Evolutionary conservation across 1,140 invertebrate species (phyloP).

Genomic region (Centruroides sculpturatus): DNA sequence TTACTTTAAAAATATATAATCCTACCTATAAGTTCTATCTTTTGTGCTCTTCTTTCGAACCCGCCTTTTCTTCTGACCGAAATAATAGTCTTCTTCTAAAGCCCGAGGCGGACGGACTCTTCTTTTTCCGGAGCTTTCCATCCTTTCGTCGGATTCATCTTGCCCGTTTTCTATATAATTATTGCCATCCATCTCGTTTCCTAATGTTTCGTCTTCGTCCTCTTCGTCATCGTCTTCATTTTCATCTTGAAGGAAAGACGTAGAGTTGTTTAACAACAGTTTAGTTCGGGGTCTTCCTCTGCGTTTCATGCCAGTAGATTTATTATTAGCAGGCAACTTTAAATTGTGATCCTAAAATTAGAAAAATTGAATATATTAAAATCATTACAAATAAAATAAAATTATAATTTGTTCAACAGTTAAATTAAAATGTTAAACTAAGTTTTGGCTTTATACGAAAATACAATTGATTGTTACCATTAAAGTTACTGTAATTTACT

Average conservation of each 20-base stretch:
- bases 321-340: not conserved
- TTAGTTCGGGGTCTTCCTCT: too few species aligned
- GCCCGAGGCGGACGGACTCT: constrained; percentile 22
- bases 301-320: too few species aligned
- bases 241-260: too few species aligned
- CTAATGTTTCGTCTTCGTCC: not conserved
- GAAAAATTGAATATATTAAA: not conserved
- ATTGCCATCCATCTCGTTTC: constrained; percentile 16
- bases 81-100: constrained; percentile 26
- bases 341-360: constrained; percentile 13
- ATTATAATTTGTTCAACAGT: too few species aligned
- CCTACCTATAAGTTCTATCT: constrained; percentile 12
- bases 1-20: not conserved
- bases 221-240: too few species aligned
- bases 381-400: too few species aligned
- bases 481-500: too few species aligned
- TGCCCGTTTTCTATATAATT: not conserved
- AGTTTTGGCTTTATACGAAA: too few species aligned
- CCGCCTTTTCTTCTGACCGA: constrained; percentile 17
- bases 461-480: too few species aligned
- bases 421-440: too few species aligned
- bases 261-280: too few species aligned
- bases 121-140: not conserved
- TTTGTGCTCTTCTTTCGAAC: not conserved
- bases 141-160: too few species aligned